Base-by-base conservation (phyloP, 2,888 invertebrate species). In the Saturnia pavonia region DNA sequence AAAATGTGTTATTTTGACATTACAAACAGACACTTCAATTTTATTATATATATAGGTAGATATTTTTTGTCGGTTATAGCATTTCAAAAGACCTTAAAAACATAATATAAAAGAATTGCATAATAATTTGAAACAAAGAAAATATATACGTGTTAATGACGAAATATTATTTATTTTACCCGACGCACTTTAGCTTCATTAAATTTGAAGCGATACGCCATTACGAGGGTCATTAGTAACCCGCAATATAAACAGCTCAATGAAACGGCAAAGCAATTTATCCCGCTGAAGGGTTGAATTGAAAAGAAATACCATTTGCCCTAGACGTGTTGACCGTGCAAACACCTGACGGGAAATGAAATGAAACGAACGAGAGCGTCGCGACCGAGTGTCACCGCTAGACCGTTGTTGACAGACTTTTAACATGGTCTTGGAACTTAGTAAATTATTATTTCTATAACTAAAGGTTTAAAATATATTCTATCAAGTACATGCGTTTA, bases 301-400 rank as follows among this genome's bases (percentile, higher is more conserved):
- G 82, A 82, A 84, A 84, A 83, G 82, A 82, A 82, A 83, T 77
- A 78, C 79, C 76, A 79, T 77, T 76, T 77, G 74, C 68, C 67
- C 70, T 40, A 70, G 68, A 78, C 78, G 83, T 88, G 88, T 88
- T 86, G 88, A 85, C 88, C 83, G 82, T 75, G 85, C 85, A 87
- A 89, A 91, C 88, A 88, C 80, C 79, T 4, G 82, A 84, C 84
- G 86, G 85, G 88, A 87, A 87, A 88, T 87, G 89, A 89, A 89
- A 90, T 88, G 89, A 89, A 88, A 87, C 83, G 84, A 82, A 78
- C 80, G 80, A 80, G 79, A n/a, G n/a, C n/a, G n/a, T n/a, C 76
- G 73, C 74, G 69, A 69, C 76, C 76, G 74, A 82, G 82, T 82
- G 87, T 85, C 83, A 80, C 81, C 82, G 84, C 77, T 79, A 73